Evolutionary conservation across 2,797 vertebrate genomes (phyloP), one percentile per base, ranked within the genome.

Genomic region (Crypturellus tataupa): DNA sequence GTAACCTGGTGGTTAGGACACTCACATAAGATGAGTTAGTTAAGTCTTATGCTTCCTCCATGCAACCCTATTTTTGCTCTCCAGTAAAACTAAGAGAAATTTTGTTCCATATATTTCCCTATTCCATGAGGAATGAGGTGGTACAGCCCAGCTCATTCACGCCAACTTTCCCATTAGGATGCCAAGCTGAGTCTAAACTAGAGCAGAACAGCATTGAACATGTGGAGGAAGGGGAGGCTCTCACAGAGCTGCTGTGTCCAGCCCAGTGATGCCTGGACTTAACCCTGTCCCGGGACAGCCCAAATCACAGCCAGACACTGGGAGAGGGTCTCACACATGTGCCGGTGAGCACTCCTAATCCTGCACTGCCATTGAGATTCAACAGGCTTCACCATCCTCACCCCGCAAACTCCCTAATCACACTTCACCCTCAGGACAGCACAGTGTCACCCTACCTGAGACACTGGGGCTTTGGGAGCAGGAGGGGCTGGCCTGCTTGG

Each of bases 401-500:
- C 25, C 25, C 23, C 19, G 49, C 33, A 64, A 64, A 14, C 13
- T 10, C 55, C 25, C 33, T 10, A 59, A 53, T 1, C 71, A 40
- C 73, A n/a, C 4, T 2, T 1, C 44, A 56, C 0, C 35, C 23
- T 3, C 29, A 64, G 79, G 53, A 18, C 20, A 70, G 42, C 0
- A 3, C 55, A 4, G 4, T 0, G 1, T 4, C 55, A 35, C 65
- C 55, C 4, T 96, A 99, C 99, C 98, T 97, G 96, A 91, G 97
- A 92, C 55, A 94, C 1, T 10, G 94, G 95, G 85, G 92, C 97
- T n/a, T 96, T 95, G 70, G 99, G 99, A 93, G 98, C 98, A 4
- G 98, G 99, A 8, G 99, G 99, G 6, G 98, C 98, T 65, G 99
- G 99, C 91, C 99, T 98, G 96, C 70, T 99, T 0, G 99, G 99